Evolutionary conservation across 2,113 vertebrate genomes (phyloP).

Genomic region (Pelmatolapia mariae): DNA sequence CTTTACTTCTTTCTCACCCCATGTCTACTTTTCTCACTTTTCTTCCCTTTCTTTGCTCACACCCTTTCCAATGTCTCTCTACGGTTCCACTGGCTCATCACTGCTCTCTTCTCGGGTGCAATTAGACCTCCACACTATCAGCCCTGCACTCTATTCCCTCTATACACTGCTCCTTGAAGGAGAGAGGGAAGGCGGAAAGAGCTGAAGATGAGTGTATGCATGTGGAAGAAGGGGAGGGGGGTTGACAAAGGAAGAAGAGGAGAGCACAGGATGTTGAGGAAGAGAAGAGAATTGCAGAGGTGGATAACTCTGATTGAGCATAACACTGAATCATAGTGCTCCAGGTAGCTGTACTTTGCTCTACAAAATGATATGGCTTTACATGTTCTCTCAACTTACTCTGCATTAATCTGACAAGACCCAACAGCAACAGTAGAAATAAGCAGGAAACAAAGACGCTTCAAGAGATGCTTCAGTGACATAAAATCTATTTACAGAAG

Average conservation of each 20-base stretch:
- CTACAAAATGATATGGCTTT: conserved; percentile 4
- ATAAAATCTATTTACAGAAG: not conserved
- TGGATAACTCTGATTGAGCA: conserved; percentile 31
- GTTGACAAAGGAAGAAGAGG: not conserved
- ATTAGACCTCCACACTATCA: conserved; percentile 40
- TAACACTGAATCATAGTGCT: conserved; percentile 28
- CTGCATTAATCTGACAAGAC: conserved; percentile 5
- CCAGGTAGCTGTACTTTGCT: conserved; percentile 16
- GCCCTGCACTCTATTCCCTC: conserved; percentile 3
- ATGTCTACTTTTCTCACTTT: conserved; percentile 7
- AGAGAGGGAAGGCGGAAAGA: not conserved
- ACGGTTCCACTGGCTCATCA: conserved; percentile 23
- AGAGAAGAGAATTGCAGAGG: conserved; percentile 18
- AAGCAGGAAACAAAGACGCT: not conserved
- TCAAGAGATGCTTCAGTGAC: conserved; percentile 12
- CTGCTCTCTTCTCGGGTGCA: conserved; percentile 31
- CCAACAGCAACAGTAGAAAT: not conserved
- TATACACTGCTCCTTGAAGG: not conserved
- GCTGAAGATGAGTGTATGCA: not conserved
- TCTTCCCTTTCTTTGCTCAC: not conserved
- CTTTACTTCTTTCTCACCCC: conserved; percentile 18
- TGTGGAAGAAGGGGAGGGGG: not conserved
- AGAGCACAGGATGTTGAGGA: not conserved
- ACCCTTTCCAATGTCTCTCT: not conserved
- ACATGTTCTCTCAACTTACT: not conserved